Base-by-base conservation (phyloP, 2,888 invertebrate genomes). In the Tetramorium bicarinatum region DNA sequence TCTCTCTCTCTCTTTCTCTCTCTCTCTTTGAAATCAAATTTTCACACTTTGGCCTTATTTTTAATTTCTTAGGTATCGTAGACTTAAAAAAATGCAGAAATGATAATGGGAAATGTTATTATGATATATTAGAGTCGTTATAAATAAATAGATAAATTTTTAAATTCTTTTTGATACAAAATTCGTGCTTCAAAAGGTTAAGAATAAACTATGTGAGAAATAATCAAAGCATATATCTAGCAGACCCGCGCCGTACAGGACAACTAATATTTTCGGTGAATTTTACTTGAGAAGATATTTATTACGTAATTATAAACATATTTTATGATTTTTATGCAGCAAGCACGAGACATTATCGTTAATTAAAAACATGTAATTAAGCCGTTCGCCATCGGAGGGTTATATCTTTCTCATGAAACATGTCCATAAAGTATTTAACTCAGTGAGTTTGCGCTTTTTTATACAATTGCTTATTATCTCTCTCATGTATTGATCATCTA, bases 281-380 rank as follows among this genome's bases (percentile, higher is more conserved):
- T n/a, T n/a, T 44, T 44, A n/a, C n/a, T n/a, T 2, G 7, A 52
- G n/a, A 52, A 52, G 2, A 52, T 0, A 2, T 52, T 34, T 34
- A 34, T 34, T 34, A 34, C 29, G 29, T 52, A 52, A 52, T 52
- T 52, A n/a, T 0, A n/a, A 52, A 52, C 29, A 52, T 52, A 18
- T 52, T 52, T 52, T n/a, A 52, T 18, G 7, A 1, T 52, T 52
- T 52, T 52, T 7, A 52, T 8, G n/a, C n/a, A 34, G 29, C 29
- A 34, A 34, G 29, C 29, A 29, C 2, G 7, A 1, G 2, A 4
- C 49, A 52, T 52, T 52, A 52, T n/a, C 49, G 18, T 52, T 52
- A 52, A 52, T 52, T 52, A 52, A 52, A 52, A 52, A n/a, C 18
- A n/a, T 52, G 18, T 52, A 52, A 52, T 52, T 52, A 52, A 52